A percentile compares a stretch with the other conserved stretches of the same genome.
Conservation (phyloP, 2,888 invertebrate genomes). For the Galerucella pusilla region DNA sequence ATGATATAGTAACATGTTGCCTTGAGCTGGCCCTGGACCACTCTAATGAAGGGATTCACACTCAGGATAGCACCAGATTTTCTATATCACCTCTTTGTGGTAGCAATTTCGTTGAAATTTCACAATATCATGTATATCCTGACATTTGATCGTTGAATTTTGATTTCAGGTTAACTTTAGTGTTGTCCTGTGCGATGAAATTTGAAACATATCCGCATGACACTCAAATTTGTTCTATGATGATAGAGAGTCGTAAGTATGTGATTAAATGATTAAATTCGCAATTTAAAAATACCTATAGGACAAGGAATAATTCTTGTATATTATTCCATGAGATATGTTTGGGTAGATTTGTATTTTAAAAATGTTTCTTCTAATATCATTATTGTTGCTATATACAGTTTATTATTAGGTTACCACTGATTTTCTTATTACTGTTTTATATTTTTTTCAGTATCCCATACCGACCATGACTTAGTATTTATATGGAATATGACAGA, state of each 20-base stretch:
- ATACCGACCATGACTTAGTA: constrained; percentile 88
- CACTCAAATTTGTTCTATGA: constrained; percentile 92
- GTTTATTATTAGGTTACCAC: background rate
- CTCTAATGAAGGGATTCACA: no score
- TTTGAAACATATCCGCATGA: constrained; percentile 94
- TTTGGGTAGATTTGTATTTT: no score
- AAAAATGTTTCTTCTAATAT: no score
- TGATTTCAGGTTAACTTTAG: constrained; percentile 79
- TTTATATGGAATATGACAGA: constrained; percentile 92
- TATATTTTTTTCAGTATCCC: constrained; percentile 74
- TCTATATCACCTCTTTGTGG: no score
- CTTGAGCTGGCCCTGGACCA: no score
- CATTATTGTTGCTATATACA: background rate
- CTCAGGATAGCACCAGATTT: no score
- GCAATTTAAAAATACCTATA: no score
- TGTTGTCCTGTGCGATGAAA: constrained; percentile 94
- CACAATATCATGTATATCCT: no score
- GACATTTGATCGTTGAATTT: background rate
- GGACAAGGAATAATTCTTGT: no score
- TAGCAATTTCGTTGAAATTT: no score
- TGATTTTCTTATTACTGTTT: background rate
- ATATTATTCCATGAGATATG: no score
- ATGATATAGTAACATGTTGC: no score
- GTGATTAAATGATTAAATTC: background rate
- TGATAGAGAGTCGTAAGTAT: constrained; percentile 92